Conservation (phyloP, 2,888 invertebrate genomes). For the Plebejus anna region DNA sequence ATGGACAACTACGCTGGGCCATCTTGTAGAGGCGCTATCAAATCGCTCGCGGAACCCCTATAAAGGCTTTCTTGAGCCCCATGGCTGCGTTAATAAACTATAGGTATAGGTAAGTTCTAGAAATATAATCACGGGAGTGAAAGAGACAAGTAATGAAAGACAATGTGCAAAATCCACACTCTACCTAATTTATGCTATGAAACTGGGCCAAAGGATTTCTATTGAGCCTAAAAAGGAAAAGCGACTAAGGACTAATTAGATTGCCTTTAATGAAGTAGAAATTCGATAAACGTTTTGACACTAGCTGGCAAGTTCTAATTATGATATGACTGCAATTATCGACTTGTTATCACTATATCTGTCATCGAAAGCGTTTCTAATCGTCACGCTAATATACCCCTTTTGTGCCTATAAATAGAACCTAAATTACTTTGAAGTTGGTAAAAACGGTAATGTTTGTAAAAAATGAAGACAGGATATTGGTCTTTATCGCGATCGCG, state of each 20-base stretch:
- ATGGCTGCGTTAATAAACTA: too few relatives aligned
- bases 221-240: background rate
- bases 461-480: constrained; percentile 13
- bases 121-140: too few relatives aligned
- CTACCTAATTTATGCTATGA: too few relatives aligned
- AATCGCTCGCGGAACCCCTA: too few relatives aligned
- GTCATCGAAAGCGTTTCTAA: constrained; percentile 33
- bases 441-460: constrained; percentile 30
- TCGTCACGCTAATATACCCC: constrained; percentile 26
- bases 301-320: background rate
- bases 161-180: too few relatives aligned
- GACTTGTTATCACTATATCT: constrained; percentile 37
- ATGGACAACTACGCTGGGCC: too few relatives aligned
- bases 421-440: constrained; percentile 25
- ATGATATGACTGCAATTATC: constrained; percentile 33
- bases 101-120: too few relatives aligned
- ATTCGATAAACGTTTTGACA: constrained; percentile 12
- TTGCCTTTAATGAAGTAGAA: constrained; percentile 18
- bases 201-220: background rate
- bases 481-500: background rate
- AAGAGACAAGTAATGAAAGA: too few relatives aligned
- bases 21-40: too few relatives aligned
- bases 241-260: background rate
- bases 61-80: too few relatives aligned
- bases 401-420: background rate